Evolutionary conservation across 1,140 invertebrate genomes (phyloP).

Genomic region (Tetragnatha versicolor): DNA sequence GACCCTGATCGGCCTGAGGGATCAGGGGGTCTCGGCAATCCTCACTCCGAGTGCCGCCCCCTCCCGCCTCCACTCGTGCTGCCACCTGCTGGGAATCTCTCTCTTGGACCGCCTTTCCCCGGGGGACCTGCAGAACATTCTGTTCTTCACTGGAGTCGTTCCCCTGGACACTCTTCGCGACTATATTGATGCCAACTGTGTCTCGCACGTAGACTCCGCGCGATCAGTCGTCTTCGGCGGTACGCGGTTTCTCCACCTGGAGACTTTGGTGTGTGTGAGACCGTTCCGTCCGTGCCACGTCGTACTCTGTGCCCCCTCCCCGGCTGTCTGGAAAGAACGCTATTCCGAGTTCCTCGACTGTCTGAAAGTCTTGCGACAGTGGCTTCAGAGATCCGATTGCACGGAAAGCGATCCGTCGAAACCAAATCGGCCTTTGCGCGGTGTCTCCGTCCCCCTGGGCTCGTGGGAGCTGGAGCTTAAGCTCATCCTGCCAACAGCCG

Average conservation of each 20-base stretch:
- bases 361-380: not conserved
- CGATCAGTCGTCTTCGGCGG: not conserved
- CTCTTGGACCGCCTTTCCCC: not conserved
- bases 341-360: conserved; percentile 15
- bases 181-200: not conserved
- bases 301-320: not conserved
- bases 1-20: not conserved
- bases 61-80: not conserved
- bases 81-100: not conserved
- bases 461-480: too few species aligned
- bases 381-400: too few species aligned
- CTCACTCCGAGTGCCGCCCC: not conserved
- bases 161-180: not conserved
- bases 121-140: conserved; percentile 12
- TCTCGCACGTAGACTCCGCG: not conserved
- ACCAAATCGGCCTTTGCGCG: too few species aligned
- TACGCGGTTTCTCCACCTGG: not conserved
- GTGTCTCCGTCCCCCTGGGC: too few species aligned
- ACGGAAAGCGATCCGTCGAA: too few species aligned
- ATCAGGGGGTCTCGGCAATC: not conserved
- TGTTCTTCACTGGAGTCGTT: not conserved
- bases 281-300: not conserved
- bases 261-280: too few species aligned
- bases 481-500: too few species aligned
- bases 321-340: conserved; percentile 5